Conservation (phyloP, 2,888 invertebrate species). For the Venusia cambrica region DNA sequence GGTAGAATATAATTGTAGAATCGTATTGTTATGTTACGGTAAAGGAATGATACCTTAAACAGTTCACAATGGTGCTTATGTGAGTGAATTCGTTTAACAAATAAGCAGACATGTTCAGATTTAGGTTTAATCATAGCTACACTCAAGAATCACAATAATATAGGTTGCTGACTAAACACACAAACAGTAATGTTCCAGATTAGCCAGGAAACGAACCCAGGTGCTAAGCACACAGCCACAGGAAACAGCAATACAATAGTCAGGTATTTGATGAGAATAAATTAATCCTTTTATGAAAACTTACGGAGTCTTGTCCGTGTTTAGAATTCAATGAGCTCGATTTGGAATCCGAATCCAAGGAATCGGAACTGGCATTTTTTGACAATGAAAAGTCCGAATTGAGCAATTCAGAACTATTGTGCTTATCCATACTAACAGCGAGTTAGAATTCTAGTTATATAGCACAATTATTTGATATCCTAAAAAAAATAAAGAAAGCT, state of each 20-base stretch:
- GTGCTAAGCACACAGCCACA: constrained; percentile 37
- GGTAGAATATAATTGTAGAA: too few relatives aligned
- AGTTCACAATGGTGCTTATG: constrained; percentile 53
- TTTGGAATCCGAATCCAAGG: constrained; percentile 91
- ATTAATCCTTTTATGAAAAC: constrained; percentile 63
- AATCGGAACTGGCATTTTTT: constrained; percentile 90
- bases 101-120: constrained; percentile 64
- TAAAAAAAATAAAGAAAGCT: too few relatives aligned
- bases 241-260: constrained; percentile 56
- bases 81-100: constrained; percentile 63
- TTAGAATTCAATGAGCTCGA: constrained; percentile 92
- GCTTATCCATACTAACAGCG: constrained; percentile 88
- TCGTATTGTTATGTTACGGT: too few relatives aligned
- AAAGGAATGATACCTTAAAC: constrained; percentile 57
- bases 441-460: too few relatives aligned
- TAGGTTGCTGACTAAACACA: not conserved
- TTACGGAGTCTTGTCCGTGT: constrained; percentile 90
- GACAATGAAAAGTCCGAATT: constrained; percentile 84
- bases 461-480: too few relatives aligned
- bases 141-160: constrained; percentile 16
- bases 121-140: constrained; percentile 50
- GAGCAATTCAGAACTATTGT: constrained; percentile 83
- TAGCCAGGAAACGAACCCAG: constrained; percentile 7
- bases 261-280: constrained; percentile 29
- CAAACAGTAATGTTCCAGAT: constrained; percentile 4